phyloP scores from a whole-genome alignment of 1,140 invertebrate genomes.

The Drosophila ohnishii region DNA sequence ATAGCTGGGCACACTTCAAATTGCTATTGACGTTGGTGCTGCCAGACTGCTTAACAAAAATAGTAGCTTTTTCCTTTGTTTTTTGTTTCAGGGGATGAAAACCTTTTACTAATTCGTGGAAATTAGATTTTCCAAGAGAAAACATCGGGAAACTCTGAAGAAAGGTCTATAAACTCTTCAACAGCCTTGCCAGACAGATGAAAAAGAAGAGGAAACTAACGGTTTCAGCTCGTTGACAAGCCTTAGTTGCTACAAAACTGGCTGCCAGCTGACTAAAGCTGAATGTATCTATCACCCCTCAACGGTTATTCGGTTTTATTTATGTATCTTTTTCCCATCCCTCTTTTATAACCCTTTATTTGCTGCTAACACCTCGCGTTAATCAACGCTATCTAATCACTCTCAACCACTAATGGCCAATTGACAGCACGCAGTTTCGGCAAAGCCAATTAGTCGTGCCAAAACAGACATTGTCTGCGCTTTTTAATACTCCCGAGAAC shows the following conservation, averaged over 20 bases:
- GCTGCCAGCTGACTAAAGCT: neutral
- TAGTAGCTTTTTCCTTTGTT: neutral
- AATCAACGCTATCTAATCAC: constrained; percentile 40
- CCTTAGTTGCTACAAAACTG: neutral
- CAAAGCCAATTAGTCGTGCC: constrained; percentile 35
- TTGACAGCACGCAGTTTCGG: constrained; percentile 30
- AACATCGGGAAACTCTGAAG: neutral
- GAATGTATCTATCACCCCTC: neutral
- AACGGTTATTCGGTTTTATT: constrained; percentile 31
- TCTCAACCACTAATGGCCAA: constrained; percentile 32
- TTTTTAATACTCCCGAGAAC: constrained; percentile 7
- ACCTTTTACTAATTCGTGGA: neutral
- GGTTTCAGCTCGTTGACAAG: neutral
- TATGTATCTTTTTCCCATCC: neutral
- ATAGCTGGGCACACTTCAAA: neutral
- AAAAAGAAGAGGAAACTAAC: neutral
- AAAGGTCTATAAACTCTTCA: neutral
- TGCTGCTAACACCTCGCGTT: constrained; percentile 28
- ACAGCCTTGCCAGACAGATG: neutral
- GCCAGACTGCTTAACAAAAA: neutral
- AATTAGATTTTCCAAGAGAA: neutral
- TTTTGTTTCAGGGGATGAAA: neutral
- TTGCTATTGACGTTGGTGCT: too few relatives aligned
- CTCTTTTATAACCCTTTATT: constrained; percentile 8
- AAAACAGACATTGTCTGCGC: neutral